phyloP scores from a whole-genome alignment of 2,797 vertebrate genomes.

The Chanos chanos region DNA sequence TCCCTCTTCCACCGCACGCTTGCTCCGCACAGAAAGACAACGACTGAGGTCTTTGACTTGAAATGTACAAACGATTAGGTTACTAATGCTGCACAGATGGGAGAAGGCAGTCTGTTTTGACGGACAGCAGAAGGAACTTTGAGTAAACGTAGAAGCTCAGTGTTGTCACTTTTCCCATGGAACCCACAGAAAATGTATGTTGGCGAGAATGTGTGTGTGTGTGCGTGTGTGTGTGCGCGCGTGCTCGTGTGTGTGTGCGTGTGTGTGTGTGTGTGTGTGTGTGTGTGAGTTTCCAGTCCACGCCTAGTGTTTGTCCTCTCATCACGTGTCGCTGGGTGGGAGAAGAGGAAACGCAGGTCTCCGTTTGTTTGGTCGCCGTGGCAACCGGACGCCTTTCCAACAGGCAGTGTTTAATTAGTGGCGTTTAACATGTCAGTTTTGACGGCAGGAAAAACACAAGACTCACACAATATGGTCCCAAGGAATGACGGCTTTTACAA shows the following conservation, averaged over 20 bases:
- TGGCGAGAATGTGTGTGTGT: background rate
- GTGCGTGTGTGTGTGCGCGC: background rate
- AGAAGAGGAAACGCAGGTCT: constrained; percentile 66
- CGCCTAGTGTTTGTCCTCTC: constrained; percentile 44
- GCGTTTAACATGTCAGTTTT: constrained; percentile 51
- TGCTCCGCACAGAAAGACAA: no score
- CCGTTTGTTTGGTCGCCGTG: constrained; percentile 71
- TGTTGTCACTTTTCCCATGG: no score
- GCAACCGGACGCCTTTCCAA: constrained; percentile 49
- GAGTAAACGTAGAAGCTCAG: no score
- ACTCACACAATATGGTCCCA: background rate
- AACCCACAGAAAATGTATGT: no score
- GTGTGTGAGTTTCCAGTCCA: constrained; percentile 61
- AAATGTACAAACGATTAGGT: no score
- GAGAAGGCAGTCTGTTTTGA: no score
- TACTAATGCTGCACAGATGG: no score
- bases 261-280: background rate
- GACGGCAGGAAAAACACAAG: constrained; percentile 34
- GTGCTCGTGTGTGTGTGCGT: background rate
- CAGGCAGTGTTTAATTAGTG: constrained; percentile 47
- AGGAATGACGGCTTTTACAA: background rate
- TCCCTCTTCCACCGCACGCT: no score
- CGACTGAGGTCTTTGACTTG: no score
- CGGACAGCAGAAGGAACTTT: no score
- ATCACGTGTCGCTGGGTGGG: constrained; percentile 45